These are phyloP conservation scores for Petroica traversi DNA, from an alignment of 2,113 vertebrate genomes.

Conservation along the genomic window DNA sequence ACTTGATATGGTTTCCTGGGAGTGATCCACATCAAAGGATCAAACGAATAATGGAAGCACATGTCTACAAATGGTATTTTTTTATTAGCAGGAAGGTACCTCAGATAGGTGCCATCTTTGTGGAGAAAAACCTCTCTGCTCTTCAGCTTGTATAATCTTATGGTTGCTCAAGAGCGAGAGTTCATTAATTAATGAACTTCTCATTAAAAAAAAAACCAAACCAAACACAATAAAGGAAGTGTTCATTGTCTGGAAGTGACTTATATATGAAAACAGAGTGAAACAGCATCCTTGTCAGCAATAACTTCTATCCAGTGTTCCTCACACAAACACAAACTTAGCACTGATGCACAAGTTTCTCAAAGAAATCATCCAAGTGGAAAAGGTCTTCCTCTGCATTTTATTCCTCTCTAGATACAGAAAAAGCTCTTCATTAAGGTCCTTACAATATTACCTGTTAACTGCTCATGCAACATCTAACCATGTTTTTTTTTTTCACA, in stretches of 20 bases:
- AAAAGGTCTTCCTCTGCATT: not conserved
- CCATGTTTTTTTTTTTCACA: not conserved
- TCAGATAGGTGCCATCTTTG: not conserved
- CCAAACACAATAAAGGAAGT: not conserved
- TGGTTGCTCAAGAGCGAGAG: not conserved
- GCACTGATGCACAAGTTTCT: not conserved
- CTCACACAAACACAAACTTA: not conserved
- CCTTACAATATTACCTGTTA: not conserved
- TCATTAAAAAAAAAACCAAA: not conserved
- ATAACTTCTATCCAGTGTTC: not conserved
- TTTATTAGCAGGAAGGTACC: not conserved
- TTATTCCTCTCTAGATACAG: not conserved
- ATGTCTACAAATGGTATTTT: not conserved
- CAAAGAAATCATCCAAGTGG: not conserved
- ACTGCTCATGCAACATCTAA: slow-evolving; percentile 13
- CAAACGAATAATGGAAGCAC: not conserved
- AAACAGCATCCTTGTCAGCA: not conserved
- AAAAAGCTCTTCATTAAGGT: not conserved
- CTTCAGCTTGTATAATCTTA: not conserved
- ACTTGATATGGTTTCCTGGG: not conserved
- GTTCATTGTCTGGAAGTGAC: not conserved
- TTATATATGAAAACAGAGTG: not conserved
- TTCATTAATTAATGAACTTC: not conserved
- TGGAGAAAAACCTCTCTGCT: not conserved
- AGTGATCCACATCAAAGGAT: not conserved